Conservation (phyloP, 2,888 invertebrate species). For the Trissolcus brochymenae region DNA sequence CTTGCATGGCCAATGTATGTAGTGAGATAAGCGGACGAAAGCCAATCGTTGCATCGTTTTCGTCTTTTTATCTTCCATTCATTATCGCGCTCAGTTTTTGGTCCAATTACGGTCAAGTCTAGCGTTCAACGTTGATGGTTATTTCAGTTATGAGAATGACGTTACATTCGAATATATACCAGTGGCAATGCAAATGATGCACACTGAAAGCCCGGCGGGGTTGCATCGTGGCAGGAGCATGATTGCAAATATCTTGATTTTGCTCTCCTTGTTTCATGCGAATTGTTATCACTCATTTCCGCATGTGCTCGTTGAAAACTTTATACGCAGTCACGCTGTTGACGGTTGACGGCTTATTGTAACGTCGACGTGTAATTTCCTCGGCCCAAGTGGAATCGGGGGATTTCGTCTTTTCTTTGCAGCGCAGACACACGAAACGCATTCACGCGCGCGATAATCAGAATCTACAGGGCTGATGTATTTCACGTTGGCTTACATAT, state of each 20-base stretch:
- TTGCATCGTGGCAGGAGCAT: constrained; percentile 30
- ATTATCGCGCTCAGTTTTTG: constrained; percentile 20
- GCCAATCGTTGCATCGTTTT: constrained; percentile 49
- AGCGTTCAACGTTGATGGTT: constrained; percentile 9
- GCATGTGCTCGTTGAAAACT: constrained; percentile 41
- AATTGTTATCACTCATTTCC: constrained; percentile 39
- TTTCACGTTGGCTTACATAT: constrained; percentile 15
- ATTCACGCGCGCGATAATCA: constrained; percentile 18
- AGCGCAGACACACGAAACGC: constrained; percentile 1
- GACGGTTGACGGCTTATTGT: constrained; percentile 14
- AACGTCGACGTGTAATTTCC: constrained; percentile 37
- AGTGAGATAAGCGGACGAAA: constrained; percentile 67
- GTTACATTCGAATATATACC: constrained; percentile 10
- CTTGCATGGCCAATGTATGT: constrained; percentile 69
- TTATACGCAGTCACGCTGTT: constrained; percentile 18
- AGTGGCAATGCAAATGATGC: constrained; percentile 27
- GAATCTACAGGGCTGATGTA: constrained; percentile 14
- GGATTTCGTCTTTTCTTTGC: constrained; percentile 20
- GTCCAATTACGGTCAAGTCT: background rate
- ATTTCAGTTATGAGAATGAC: constrained; percentile 25
- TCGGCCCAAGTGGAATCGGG: constrained; percentile 13
- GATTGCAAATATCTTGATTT: constrained; percentile 55
- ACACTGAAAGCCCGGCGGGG: constrained; percentile 23
- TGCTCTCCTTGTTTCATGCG: constrained; percentile 32
- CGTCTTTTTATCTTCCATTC: constrained; percentile 56